Conservation (phyloP, 2,888 invertebrate genomes). For the Xanthia icteritia region DNA sequence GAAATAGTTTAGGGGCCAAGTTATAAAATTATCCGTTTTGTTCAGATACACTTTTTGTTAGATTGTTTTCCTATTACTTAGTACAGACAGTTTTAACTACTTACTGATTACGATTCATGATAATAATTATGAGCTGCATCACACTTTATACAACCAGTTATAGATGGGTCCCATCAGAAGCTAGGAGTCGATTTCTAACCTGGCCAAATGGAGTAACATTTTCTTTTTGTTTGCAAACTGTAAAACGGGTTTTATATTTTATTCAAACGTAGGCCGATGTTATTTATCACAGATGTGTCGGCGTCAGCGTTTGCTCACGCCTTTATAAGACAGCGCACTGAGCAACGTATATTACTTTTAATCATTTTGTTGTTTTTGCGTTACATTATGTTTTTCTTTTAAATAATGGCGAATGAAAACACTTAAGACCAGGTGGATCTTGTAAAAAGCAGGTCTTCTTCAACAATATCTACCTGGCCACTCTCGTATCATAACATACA, state of each 20-base stretch:
- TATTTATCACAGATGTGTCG: too few species aligned
- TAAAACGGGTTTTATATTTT: neutral
- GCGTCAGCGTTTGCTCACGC: too few species aligned
- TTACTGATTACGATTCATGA: neutral
- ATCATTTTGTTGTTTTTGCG: too few species aligned
- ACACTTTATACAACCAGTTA: neutral
- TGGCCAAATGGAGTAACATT: neutral
- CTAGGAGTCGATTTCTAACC: neutral
- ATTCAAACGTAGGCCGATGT: neutral
- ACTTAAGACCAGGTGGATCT: too few species aligned
- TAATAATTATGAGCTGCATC: slow-evolving; percentile 1
- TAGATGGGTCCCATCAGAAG: neutral
- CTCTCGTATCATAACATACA: too few species aligned
- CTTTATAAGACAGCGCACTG: too few species aligned
- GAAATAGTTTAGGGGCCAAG: neutral
- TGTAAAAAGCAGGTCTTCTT: too few species aligned
- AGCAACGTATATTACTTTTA: too few species aligned
- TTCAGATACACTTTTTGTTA: neutral
- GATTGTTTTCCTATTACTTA: neutral
- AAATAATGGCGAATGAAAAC: too few species aligned
- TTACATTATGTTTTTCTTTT: too few species aligned
- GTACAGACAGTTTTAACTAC: neutral
- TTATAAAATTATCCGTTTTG: neutral
- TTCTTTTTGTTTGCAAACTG: neutral
- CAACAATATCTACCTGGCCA: too few species aligned